Base-by-base conservation (phyloP, 2,888 invertebrate genomes). In the Eristalis pertinax region DNA sequence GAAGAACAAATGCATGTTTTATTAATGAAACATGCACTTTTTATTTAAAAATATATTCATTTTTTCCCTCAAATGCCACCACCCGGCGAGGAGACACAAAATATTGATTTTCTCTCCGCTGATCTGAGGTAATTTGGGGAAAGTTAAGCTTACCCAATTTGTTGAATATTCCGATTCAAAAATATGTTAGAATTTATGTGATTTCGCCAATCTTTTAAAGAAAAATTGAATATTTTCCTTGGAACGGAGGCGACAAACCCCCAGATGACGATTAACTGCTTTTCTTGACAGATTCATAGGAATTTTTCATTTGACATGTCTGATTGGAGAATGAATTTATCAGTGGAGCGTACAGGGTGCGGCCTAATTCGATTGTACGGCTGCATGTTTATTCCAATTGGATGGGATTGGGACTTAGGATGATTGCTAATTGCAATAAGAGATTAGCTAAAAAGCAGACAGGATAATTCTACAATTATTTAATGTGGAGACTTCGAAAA, bases 231-330 rank as follows among this genome's bases (percentile, higher is more conserved):
- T 24, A 62, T 72, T 77, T 84, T 78, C 60, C 32, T 22, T 43
- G 32, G 13, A 68, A 62, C 29, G 67, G 63, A 63, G 78, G 70
- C 63, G 24, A 63, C 10, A 63, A 68, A 69, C 74, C 67, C 86
- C 75, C 82, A 70, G 67, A 75, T 60, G 24, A 78, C 72, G 86
- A 74, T 62, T 65, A 72, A 74, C 78, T 86, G 70, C 74, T 86
- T 70, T 86, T 62, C 43, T 67, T 29, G 26, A 75, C 82, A 82
- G 69, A 35, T 56, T 68, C 58, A 41, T 74, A 22, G 29, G 50
- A 62, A 35, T 35, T 75, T 62, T 62, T 73, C n/a, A 15, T 38
- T 72, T 86, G 76, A 72, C 83, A 70, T 65, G 74, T 82, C 24
- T 10, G 13, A 32, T 65, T 63, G 32, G 32, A 15, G 32, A 56